Evolutionary conservation across 2,888 invertebrate species (phyloP), one percentile per base, ranked within the genome.

Genomic region (Himalopsyche kuldschensis): DNA sequence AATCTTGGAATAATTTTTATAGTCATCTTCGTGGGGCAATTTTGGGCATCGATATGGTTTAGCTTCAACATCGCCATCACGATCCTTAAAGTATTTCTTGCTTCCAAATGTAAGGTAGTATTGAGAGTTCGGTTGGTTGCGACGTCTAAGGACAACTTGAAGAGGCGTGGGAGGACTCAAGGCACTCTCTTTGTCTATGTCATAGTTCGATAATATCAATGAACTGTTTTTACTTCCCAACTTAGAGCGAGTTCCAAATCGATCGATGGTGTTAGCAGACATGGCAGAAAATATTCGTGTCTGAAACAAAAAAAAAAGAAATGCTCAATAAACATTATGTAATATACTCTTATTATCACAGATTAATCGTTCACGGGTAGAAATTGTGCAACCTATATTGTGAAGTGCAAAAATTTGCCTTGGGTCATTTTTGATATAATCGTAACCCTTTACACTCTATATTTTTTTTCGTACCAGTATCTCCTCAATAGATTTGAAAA

Each of bases 101-200:
- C 89, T 88, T 90, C 90, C 87, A 89, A 89, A 81, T 90, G 92
- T 87, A 87, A 91, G 91, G 87, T 92, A 92, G 87, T 90, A 89
- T 87, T 92, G 91, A 11, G 92, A 91, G 82, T 91, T 92, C 55
- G 89, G 89, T 79, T 91, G 88, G 87, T 91, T 89, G 3, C 92
- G 90, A n/a, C 91, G 89, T 86, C 91, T 88, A 86, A 91, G 91
- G 88, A 92, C 90, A 81, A 91, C 88, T 87, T 92, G 91, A 17
- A 83, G 77, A 15, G 80, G 48, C 1, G 82, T 82, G 1, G 78
- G 35, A 6, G 84, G 78, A 11, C 75, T 79, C 17, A 83, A 30
- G 24, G n/a, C 46, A 79, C 79, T 69, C 24, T 78, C 46, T 78
- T 83, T n/a, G 77, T 48, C 24, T 75, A 77, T 75, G 15, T 55